phyloP scores from a whole-genome alignment of 2,797 vertebrate genomes.

The Hypotaenidia philippensis region DNA sequence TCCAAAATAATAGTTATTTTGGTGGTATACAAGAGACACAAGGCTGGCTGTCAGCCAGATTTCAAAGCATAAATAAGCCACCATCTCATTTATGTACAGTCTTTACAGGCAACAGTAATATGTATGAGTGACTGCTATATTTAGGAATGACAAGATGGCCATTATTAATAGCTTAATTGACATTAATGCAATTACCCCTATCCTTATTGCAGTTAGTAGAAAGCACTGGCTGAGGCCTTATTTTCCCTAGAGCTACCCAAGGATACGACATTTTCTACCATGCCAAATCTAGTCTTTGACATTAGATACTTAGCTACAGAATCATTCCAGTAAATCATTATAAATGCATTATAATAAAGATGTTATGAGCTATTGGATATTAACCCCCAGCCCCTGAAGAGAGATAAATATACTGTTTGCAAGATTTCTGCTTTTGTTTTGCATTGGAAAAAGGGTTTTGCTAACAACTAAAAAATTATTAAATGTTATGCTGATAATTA shows the following conservation, averaged over 20 bases:
- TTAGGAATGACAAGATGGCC: conserved; percentile 79
- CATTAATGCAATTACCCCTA: conserved; percentile 82
- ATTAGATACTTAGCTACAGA: conserved; percentile 82
- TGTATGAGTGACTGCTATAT: conserved; percentile 74
- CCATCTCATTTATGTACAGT: conserved; percentile 67
- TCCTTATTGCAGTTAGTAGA: conserved; percentile 82
- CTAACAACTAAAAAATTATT: conserved; percentile 71
- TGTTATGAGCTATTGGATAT: conserved; percentile 83
- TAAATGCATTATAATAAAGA: conserved; percentile 87
- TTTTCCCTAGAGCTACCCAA: conserved; percentile 82
- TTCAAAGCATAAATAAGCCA: conserved; percentile 51
- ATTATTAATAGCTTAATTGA: conserved; percentile 87
- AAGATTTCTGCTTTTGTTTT: conserved; percentile 75
- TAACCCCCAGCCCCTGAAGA: conserved; percentile 82
- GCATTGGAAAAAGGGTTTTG: conserved; percentile 54
- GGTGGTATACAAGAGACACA: background rate
- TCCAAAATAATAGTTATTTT: conserved; percentile 20
- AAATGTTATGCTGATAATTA: conserved; percentile 67
- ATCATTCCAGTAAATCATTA: conserved; percentile 86
- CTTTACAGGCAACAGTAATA: conserved; percentile 71
- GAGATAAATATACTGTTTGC: conserved; percentile 76
- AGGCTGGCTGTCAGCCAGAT: conserved; percentile 19
- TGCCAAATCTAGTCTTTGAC: conserved; percentile 78
- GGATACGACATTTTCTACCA: conserved; percentile 82
- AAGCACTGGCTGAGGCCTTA: conserved; percentile 75